Evolutionary conservation across 2,888 invertebrate genomes (phyloP), one percentile per base, ranked within the genome.

Genomic region (Epistrophe eligans): DNA sequence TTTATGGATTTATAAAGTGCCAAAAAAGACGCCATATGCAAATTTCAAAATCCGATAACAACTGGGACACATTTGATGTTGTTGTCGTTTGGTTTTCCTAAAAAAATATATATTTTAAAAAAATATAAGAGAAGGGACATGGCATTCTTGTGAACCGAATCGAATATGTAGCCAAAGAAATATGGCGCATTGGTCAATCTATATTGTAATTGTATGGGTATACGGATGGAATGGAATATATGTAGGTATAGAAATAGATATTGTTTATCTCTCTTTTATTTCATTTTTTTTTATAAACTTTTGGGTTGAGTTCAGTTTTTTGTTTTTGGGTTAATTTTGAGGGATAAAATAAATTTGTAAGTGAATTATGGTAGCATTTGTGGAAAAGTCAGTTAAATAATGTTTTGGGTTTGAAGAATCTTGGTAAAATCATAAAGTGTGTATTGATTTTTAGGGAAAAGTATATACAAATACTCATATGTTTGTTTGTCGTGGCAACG

Each of bases 1-100:
- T 88, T 88, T 88, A 84, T 88, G 88, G 88, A 88, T 84, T 88
- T 88, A 88, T 88, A 88, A 88, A 88, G 88, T 88, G 88, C 88
- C 83, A 87, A 87, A 83, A 79, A 76, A 79, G 87, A 87, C 87
- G 76, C 87, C 87, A 83, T 87, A 87, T 87, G 87, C 79, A 87
- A 83, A 87, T 87, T 87, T 62, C 76, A 67, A 77, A 83, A 87
- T 87, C 87, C 87, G 87, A 87, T 87, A 87, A 87, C 87, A 83
- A 87, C 87, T 87, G 87, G 87, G 83, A 83, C 83, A 87, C 83
- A 83, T 87, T 87, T 79, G 87, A 87, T 83, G 76, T 83, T 83
- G 83, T 87, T 83, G 79, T 83, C 79, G 72, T 79, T 83, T 45
- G 79, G 79, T 79, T 79, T 66, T 71, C 45, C 45, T 28, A 40